phyloP scores from a whole-genome alignment of 2,888 invertebrate species.

The Torymus texanus region DNA sequence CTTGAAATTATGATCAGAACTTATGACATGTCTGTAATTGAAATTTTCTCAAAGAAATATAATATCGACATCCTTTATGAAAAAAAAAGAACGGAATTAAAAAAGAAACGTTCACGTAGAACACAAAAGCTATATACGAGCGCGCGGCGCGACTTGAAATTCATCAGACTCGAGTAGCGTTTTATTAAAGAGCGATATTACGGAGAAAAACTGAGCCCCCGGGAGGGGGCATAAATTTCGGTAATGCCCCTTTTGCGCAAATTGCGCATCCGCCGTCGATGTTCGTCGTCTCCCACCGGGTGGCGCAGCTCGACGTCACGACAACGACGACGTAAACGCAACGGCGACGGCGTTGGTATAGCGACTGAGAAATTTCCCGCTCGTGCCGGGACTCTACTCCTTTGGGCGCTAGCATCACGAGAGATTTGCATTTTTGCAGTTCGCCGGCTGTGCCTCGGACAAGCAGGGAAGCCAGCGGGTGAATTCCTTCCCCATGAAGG shows the following conservation, averaged over 20 bases:
- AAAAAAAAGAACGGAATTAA: too few species aligned
- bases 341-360: not conserved
- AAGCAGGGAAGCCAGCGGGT: slow-evolving; percentile 83
- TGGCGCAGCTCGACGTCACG: not conserved
- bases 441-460: slow-evolving; percentile 86
- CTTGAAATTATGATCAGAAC: too few species aligned
- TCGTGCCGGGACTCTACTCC: slow-evolving; percentile 42
- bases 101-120: too few species aligned
- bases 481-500: slow-evolving; percentile 91
- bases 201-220: not conserved
- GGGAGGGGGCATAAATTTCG: slow-evolving; percentile 11
- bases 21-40: too few species aligned
- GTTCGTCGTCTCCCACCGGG: not conserved
- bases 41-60: too few species aligned
- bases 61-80: too few species aligned
- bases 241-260: slow-evolving; percentile 24
- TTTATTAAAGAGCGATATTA: not conserved
- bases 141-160: too few species aligned
- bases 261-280: slow-evolving; percentile 7
- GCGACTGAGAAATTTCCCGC: slow-evolving; percentile 46
- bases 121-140: not conserved
- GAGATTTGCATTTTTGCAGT: slow-evolving; percentile 76
- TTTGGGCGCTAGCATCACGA: slow-evolving; percentile 49
- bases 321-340: slow-evolving; percentile 3
- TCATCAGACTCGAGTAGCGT: too few species aligned